Evolutionary conservation across 2,888 invertebrate genomes (phyloP), one percentile per base, ranked within the genome.

Genomic region (Lasioglossum morio): DNA sequence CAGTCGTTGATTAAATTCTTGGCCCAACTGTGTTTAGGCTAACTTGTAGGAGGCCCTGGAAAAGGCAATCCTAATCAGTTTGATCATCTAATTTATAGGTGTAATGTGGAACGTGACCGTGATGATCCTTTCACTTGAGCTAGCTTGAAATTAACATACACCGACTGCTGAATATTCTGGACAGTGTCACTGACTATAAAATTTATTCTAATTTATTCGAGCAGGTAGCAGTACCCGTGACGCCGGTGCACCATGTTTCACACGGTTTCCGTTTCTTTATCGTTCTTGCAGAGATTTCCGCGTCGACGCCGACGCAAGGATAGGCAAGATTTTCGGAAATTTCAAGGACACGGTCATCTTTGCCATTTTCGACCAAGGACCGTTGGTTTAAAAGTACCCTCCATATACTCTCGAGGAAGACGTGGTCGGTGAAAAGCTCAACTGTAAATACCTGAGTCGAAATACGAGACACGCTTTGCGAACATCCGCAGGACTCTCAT

Each of bases 161-260:
- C 81, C 75, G 77, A 60, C 85, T 72, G 79, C 85, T 77, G 82
- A 69, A 69, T 80, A 77, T 74, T 72, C 82, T 37, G 53, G 43
- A 27, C 53, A 66, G 60, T 82, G 85, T 77, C 77, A 66, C 43
- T 16, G 77, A 34, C 78, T 72, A 72, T 46, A n/a, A 84, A 84
- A 86, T 81, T 76, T 86, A 86, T 86, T 86, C 79, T 84, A 86
- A 86, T 86, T 79, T 84, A 86, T 86, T 86, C 86, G 23, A 46
- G 43, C 57, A 70, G 27, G 53, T 69, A 72, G 34, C 72, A 43
- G 72, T 4, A 76, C 69, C 34, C 69, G 70, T 66, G 48, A 76
- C 30, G 66, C 46, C 12, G 70, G 73, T 60, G 53, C 66, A 48
- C 46, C 34, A n/a, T 46, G 40, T 14, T 66, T 46, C 57, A 30